Evolutionary conservation across 2,113 vertebrate genomes (phyloP).

Genomic region (Saimiri boliviensis): DNA sequence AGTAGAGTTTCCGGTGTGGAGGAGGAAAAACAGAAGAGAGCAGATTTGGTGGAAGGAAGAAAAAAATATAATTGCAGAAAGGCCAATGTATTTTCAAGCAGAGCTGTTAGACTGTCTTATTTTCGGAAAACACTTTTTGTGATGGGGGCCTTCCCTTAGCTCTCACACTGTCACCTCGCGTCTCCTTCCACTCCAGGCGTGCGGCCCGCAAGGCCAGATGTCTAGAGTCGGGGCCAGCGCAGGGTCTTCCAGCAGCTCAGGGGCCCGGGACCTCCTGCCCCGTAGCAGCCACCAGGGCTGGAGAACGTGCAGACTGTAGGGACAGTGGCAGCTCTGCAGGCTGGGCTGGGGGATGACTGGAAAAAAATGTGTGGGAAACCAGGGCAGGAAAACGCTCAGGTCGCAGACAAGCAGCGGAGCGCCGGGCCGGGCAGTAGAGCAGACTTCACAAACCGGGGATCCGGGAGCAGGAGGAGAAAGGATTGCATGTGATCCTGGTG

Average conservation of each 20-base stretch:
- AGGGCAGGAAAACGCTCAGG: not conserved
- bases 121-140: not conserved
- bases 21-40: slow-evolving; percentile 24
- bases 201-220: too few species aligned
- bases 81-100: not conserved
- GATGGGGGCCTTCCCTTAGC: not conserved
- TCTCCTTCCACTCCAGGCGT: not conserved
- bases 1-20: slow-evolving; percentile 67
- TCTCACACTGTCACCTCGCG: not conserved
- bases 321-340: not conserved
- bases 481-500: not conserved
- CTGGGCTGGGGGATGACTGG: not conserved
- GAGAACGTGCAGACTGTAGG: too few species aligned
- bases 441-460: not conserved
- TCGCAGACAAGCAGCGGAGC: not conserved
- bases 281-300: too few species aligned
- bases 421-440: not conserved
- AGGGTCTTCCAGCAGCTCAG: not conserved
- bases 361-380: not conserved
- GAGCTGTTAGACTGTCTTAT: not conserved
- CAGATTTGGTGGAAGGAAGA: slow-evolving; percentile 27
- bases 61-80: not conserved
- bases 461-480: too few species aligned
- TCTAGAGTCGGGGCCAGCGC: rapidly evolving
- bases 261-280: not conserved